A percentile compares a stretch with the other conserved stretches of the same genome.
Conservation (phyloP, 2,888 invertebrate species). For the Halocaridina rubra region DNA sequence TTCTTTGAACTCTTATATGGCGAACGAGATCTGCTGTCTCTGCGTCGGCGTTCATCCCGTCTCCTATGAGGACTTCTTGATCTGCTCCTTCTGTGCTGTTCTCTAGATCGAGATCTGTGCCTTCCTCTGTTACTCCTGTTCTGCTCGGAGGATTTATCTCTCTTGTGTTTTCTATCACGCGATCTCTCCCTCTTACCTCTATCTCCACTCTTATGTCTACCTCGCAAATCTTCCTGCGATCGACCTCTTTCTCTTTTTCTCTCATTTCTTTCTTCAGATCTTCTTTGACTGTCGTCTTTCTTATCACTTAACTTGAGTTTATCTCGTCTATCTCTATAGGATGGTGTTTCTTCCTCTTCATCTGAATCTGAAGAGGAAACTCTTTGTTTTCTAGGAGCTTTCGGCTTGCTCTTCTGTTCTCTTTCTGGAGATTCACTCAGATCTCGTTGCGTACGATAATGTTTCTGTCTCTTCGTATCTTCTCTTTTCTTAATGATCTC, state of each 20-base stretch:
- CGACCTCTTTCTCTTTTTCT: conserved; percentile 1
- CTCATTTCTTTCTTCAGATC: neutral
- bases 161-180: neutral
- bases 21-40: conserved; percentile 5
- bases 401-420: neutral
- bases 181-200: neutral
- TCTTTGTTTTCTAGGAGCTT: neutral
- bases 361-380: conserved; percentile 20
- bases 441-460: conserved; percentile 55
- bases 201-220: neutral
- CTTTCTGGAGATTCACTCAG: conserved; percentile 52
- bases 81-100: conserved; percentile 12
- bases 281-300: neutral
- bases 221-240: neutral
- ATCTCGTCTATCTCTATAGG: conserved; percentile 36
- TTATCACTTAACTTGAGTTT: neutral
- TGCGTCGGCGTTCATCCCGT: neutral
- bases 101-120: conserved; percentile 25
- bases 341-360: conserved; percentile 11
- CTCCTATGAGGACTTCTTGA: conserved; percentile 29
- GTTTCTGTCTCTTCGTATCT: conserved; percentile 31
- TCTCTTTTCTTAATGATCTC: conserved; percentile 4
- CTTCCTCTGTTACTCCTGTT: conserved; percentile 16
- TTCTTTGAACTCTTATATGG: neutral
- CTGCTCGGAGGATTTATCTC: neutral